These are phyloP conservation scores for Amblyornis subalaris DNA, from an alignment of 2,113 vertebrate species.

Conservation along the genomic window DNA sequence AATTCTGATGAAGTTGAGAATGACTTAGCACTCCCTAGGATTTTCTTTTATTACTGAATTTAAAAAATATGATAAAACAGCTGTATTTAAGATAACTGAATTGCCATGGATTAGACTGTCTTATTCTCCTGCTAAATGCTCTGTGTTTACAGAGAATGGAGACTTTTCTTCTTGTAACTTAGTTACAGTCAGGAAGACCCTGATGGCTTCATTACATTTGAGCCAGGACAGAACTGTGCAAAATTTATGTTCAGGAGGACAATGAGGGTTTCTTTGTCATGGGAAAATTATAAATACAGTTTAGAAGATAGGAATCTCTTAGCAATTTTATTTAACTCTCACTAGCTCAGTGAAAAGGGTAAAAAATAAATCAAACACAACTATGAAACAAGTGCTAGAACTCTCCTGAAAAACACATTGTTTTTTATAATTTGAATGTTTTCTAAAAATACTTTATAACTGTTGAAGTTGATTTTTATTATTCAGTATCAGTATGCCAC, in stretches of 20 bases:
- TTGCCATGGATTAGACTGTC: background rate
- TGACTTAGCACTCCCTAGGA: background rate
- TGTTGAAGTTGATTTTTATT: background rate
- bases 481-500: background rate
- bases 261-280: background rate
- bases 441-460: background rate
- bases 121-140: background rate
- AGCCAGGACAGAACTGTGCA: background rate
- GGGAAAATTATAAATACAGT: background rate
- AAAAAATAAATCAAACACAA: background rate
- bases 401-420: background rate
- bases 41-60: background rate
- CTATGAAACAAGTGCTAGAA: background rate
- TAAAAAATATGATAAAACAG: background rate
- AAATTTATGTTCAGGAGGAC: background rate
- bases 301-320: background rate
- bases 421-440: background rate
- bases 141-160: background rate
- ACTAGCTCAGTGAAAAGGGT: background rate
- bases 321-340: background rate
- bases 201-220: background rate
- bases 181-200: slow-evolving; percentile 13
- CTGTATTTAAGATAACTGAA: background rate
- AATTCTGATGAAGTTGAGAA: slow-evolving; percentile 2
- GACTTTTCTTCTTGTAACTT: background rate